Base-by-base conservation (phyloP, 2,113 vertebrate species). In the Leucopsar rothschildi region DNA sequence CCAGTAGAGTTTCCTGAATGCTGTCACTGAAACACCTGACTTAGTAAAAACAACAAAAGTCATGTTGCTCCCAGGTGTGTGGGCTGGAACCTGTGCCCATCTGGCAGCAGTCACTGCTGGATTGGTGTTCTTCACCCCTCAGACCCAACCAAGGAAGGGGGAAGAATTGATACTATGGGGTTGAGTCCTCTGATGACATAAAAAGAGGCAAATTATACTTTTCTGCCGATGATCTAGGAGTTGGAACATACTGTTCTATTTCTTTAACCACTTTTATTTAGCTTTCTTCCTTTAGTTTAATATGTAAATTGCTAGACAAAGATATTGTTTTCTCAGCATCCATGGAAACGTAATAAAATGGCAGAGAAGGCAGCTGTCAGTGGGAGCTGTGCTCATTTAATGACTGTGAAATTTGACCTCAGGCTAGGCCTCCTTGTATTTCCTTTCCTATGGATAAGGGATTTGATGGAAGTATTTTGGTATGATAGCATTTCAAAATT, bases 331-430 rank as follows among this genome's bases (percentile, higher is more conserved):
- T 93, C 45, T 64, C 88, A 61, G 50, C 75, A 60, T 63, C 77
- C 47, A 2, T 56, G 64, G 47, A 82, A 80, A 86, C 79, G 24
- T 92, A 93, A 88, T 85, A 64, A 91, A 94, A 87, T 77, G 31
- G 33, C 66, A 95, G 81, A 88, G 68, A 89, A 75, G 77, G 49
- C 82, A 94, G 80, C 85, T 96, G 95, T 64, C 57, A 94, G 66
- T 85, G 69, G 65, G 69, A 91, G 52, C 49, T 76, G 17, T 93
- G 69, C 53, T 73, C 70, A 79, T 75, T 89, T 91, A 86, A 84
- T 82, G n/a, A 22, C 47, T 82, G 19, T 72, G 39, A 90, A 71
- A 79, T 95, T 33, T 97, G 75, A 92, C 66, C 85, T 85, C 60
- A n/a, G 78, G 94, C 72, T 64, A 93, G 49, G 22, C n/a, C 18